Conservation (phyloP, 2,113 vertebrate genomes). For the Ariopsis seemanni region DNA sequence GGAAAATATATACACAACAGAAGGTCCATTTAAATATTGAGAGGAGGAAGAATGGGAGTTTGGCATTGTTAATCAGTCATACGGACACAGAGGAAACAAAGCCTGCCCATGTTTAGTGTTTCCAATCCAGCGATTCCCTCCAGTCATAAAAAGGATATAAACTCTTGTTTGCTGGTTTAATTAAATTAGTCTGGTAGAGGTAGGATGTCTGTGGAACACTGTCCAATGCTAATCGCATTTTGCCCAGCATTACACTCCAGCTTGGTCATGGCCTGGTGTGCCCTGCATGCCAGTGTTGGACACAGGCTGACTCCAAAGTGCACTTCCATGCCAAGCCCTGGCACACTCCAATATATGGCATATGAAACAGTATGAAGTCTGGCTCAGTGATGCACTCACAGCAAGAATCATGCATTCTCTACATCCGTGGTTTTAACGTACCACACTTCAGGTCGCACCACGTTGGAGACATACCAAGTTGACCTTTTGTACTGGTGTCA, state of each 20-base stretch:
- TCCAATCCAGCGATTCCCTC: slow-evolving; percentile 41
- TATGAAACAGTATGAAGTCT: slow-evolving; percentile 15
- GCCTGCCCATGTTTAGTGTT: slow-evolving; percentile 31
- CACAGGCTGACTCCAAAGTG: slow-evolving; percentile 1
- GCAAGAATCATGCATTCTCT: background rate
- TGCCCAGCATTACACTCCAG: slow-evolving; percentile 45
- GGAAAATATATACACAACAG: background rate
- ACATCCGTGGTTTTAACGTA: background rate
- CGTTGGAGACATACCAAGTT: background rate
- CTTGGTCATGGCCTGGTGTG: slow-evolving; percentile 37
- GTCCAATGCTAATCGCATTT: slow-evolving; percentile 56
- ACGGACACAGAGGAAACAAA: background rate
- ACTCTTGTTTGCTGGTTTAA: slow-evolving; percentile 57
- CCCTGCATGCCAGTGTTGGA: slow-evolving; percentile 28
- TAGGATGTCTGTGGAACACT: slow-evolving; percentile 54
- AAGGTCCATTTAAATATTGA: slow-evolving; percentile 17
- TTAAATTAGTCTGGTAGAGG: slow-evolving; percentile 56
- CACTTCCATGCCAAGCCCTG: slow-evolving; percentile 45
- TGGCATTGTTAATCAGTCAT: background rate
- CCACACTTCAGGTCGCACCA: slow-evolving; percentile 6
- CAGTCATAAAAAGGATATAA: slow-evolving; percentile 51
- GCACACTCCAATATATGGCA: slow-evolving; percentile 13
- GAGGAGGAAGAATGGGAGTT: background rate
- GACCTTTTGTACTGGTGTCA: background rate
- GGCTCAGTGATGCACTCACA: background rate